Percentiles rank a stretch among this genome's conserved stretches.
These are phyloP conservation scores for Stomatorhinus ivindoensis DNA, from an alignment of 2,113 vertebrate genomes.

Conservation along the genomic window DNA sequence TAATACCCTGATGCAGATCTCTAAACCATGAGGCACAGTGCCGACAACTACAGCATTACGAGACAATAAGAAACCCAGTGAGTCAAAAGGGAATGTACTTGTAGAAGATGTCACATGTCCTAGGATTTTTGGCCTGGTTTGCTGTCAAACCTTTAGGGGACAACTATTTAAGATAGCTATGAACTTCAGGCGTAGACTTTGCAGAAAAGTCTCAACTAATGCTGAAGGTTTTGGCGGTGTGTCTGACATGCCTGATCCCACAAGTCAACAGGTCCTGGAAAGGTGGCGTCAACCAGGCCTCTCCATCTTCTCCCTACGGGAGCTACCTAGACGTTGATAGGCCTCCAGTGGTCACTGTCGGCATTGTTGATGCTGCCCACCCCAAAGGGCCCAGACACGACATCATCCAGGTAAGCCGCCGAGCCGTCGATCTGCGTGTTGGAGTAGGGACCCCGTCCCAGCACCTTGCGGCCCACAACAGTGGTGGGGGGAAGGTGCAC, in stretches of 20 bases:
- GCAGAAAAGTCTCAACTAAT: background rate
- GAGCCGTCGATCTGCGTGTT: constrained; percentile 89
- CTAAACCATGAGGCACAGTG: background rate
- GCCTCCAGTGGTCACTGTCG: constrained; percentile 89
- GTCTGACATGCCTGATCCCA: background rate
- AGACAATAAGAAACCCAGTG: background rate
- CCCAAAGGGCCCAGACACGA: constrained; percentile 80
- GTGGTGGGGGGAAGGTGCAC: constrained; percentile 87
- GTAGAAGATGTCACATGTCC: background rate
- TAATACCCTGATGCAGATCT: background rate
- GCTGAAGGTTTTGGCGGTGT: background rate
- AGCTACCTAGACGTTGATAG: constrained; percentile 65
- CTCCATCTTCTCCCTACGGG: background rate
- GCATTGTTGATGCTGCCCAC: constrained; percentile 80
- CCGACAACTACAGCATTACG: background rate
- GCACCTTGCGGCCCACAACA: constrained; percentile 70
- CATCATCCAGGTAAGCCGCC: constrained; percentile 78
- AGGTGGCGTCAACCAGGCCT: background rate
- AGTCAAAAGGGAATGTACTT: background rate
- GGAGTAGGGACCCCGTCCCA: constrained; percentile 70
- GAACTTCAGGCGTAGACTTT: background rate
- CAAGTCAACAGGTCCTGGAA: background rate
- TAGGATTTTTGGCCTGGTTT: background rate
- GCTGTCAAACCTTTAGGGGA: background rate
- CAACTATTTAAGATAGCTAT: background rate